A percentile compares a stretch with the other conserved stretches of the same genome.
Conservation (phyloP, 2,113 vertebrate genomes). For the Nycticorax nycticorax region DNA sequence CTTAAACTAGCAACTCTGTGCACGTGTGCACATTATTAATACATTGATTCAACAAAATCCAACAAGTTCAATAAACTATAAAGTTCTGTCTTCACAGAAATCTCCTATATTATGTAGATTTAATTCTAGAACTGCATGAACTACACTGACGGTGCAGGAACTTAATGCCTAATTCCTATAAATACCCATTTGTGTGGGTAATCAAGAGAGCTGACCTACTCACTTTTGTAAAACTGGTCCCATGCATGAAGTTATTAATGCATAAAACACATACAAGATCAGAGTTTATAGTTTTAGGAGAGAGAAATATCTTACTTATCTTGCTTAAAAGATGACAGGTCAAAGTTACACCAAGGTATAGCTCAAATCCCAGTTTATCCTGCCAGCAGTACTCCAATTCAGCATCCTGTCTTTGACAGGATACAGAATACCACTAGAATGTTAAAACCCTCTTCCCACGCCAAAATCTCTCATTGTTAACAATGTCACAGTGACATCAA, state of each 20-base stretch:
- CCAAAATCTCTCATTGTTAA: not conserved
- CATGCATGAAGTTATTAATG: not conserved
- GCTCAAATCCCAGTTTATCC: not conserved
- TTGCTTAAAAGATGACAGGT: not conserved
- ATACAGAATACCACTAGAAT: not conserved
- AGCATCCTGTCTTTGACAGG: not conserved
- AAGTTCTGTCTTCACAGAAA: not conserved
- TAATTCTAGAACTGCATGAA: not conserved
- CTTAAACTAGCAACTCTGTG: not conserved
- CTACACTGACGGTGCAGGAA: not conserved
- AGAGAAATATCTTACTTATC: not conserved
- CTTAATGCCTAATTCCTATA: not conserved
- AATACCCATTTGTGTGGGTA: not conserved
- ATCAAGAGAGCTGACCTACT: not conserved
- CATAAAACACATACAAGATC: not conserved
- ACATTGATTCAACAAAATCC: fast-evolving
- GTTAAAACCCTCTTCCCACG: not conserved
- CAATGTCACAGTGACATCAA: not conserved
- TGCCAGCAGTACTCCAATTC: not conserved
- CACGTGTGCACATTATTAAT: not conserved
- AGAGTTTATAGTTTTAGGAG: not conserved
- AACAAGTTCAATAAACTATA: not conserved
- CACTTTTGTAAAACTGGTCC: not conserved
- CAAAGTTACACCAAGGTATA: not conserved
- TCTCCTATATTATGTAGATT: not conserved